These are phyloP conservation scores for Myioborus miniatus DNA, from an alignment of 2,797 vertebrate species.

Conservation along the genomic window DNA sequence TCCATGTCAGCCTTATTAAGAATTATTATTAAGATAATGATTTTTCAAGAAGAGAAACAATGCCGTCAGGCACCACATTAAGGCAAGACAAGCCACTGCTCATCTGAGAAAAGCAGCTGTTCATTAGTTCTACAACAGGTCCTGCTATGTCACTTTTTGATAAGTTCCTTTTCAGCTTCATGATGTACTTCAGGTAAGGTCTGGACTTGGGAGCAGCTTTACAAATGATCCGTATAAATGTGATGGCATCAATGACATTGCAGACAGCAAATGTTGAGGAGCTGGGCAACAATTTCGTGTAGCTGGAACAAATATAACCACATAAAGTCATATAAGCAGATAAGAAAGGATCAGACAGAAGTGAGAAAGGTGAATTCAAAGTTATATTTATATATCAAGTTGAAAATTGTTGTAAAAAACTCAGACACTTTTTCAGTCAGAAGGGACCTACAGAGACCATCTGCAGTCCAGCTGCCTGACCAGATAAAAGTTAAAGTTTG, in stretches of 20 bases:
- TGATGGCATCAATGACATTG: background rate
- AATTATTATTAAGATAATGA: background rate
- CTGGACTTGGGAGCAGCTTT: background rate
- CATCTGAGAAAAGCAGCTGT: background rate
- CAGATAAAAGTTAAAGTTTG: background rate
- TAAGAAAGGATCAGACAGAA: background rate
- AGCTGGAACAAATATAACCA: background rate
- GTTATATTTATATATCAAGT: background rate
- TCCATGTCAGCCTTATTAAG: background rate
- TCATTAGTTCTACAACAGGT: background rate
- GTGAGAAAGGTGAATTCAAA: background rate
- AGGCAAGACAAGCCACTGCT: background rate
- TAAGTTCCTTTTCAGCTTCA: background rate
- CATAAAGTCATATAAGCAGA: background rate
- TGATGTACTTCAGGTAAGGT: background rate
- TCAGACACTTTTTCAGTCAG: background rate
- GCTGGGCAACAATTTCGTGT: background rate
- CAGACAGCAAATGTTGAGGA: background rate
- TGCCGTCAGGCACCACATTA: background rate
- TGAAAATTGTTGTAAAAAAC: background rate
- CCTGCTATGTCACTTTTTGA: background rate
- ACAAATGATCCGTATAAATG: background rate
- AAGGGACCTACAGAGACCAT: background rate
- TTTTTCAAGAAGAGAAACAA: background rate
- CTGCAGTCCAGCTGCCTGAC: background rate